A percentile compares a stretch with the other conserved stretches of the same genome.
These are phyloP conservation scores for Pinna nobilis DNA, from an alignment of 1,140 invertebrate genomes.

Conservation along the genomic window DNA sequence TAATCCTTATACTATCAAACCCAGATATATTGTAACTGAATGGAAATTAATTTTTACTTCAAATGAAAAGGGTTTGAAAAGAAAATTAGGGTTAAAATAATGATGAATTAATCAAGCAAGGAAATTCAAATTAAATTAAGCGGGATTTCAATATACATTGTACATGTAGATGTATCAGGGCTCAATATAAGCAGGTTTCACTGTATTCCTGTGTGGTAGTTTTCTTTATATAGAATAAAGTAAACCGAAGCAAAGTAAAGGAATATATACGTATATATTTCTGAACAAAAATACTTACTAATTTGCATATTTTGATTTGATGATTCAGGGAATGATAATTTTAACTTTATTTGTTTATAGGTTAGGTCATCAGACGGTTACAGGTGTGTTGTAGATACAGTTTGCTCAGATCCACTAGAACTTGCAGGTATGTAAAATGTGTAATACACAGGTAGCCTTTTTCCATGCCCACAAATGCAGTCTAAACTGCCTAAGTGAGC, in stretches of 20 bases:
- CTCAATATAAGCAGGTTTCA: not conserved
- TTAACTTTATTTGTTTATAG: too few species aligned
- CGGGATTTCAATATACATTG: too few species aligned
- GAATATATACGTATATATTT: not conserved
- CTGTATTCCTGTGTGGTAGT: not conserved
- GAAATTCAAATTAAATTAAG: too few species aligned
- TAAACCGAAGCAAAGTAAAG: not conserved
- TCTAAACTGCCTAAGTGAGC: not conserved
- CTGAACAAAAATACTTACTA: not conserved
- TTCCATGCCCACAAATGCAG: not conserved
- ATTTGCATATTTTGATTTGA: too few species aligned
- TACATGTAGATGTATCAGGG: too few species aligned
- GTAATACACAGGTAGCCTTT: not conserved
- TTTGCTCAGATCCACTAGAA: not conserved
- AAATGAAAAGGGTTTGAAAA: too few species aligned
- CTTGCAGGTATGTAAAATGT: not conserved
- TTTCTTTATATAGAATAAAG: not conserved
- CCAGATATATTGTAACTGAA: too few species aligned
- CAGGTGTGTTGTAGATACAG: constrained; percentile 31
- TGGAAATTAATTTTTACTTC: too few species aligned
- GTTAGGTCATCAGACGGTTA: constrained; percentile 15
- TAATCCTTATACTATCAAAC: too few species aligned
- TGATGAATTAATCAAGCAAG: too few species aligned
- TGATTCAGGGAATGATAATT: too few species aligned
- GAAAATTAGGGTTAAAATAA: too few species aligned